These are phyloP conservation scores for Hypolimnas misippus DNA, from an alignment of 2,888 invertebrate genomes.

Conservation along the genomic window DNA sequence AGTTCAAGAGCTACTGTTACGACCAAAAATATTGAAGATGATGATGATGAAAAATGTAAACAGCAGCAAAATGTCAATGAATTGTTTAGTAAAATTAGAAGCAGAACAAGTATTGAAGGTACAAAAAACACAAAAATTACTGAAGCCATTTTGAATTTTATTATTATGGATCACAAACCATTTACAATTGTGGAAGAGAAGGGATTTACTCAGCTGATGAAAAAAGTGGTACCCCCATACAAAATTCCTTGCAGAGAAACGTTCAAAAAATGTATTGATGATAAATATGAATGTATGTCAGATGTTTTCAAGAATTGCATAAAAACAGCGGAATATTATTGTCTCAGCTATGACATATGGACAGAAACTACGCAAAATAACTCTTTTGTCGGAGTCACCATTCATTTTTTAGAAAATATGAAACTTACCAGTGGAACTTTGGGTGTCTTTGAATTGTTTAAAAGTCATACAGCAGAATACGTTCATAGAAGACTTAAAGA, in stretches of 20 bases:
- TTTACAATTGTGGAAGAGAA: constrained; percentile 39
- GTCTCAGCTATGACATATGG: constrained; percentile 34
- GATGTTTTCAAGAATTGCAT: constrained; percentile 23
- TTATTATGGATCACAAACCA: constrained; percentile 34
- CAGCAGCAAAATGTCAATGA: no score
- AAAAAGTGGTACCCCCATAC: constrained; percentile 34
- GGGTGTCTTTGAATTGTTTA: constrained; percentile 35
- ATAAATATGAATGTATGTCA: not conserved
- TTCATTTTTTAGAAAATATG: constrained; percentile 34
- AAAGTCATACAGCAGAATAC: constrained; percentile 35
- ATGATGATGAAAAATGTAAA: no score
- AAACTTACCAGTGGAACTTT: constrained; percentile 29
- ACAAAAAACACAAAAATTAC: not conserved
- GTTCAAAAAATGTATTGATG: constrained; percentile 11
- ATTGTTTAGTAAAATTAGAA: not conserved
- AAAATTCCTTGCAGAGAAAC: constrained; percentile 31
- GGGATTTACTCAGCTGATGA: constrained; percentile 38
- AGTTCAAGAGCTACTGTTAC: no score
- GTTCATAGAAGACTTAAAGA: constrained; percentile 28
- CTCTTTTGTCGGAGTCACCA: constrained; percentile 34
- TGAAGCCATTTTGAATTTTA: constrained; percentile 37
- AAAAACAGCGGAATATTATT: constrained; percentile 20
- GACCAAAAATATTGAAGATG: no score
- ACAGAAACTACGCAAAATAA: constrained; percentile 38
- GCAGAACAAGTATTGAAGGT: not conserved